Evolutionary conservation across 92 coral and sea anemone species (phyloP).

Genomic region (Epizoanthus ramosus): DNA sequence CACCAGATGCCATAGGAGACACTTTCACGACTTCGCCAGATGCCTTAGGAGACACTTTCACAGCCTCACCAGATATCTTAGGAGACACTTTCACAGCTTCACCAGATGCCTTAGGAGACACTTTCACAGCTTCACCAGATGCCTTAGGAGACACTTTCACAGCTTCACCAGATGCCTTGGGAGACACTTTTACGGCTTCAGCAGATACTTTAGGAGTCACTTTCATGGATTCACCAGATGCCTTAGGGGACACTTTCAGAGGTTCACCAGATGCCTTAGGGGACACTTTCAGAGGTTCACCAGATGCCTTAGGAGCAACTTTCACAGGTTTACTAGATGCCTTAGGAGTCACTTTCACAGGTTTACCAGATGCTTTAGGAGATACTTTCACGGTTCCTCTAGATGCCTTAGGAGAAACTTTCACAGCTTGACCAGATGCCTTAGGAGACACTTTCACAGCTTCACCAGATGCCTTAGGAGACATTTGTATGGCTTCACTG

Average conservation of each 20-base stretch:
- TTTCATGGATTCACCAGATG: neutral
- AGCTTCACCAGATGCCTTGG: neutral
- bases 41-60: too few species aligned
- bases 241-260: too few species aligned
- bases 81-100: neutral
- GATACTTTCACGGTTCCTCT: constrained; percentile 1
- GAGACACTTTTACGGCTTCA: constrained; percentile 21
- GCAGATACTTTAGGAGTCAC: neutral
- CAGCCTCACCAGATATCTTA: too few species aligned
- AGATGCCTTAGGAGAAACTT: constrained; percentile 34
- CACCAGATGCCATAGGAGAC: too few species aligned
- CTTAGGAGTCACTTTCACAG: constrained; percentile 10
- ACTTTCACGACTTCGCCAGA: too few species aligned
- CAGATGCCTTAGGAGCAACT: constrained; percentile 41
- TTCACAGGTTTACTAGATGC: constrained; percentile 12
- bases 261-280: constrained; percentile 27
- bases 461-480: constrained; percentile 32
- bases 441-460: constrained; percentile 26
- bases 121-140: constrained; percentile 31
- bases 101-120: neutral
- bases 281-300: constrained; percentile 28
- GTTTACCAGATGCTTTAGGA: constrained; percentile 28
- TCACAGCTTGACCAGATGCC: constrained; percentile 8
- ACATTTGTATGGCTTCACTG: constrained; percentile 17
- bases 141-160: constrained; percentile 30